Evolutionary conservation across 2,888 invertebrate species (phyloP), one percentile per base, ranked within the genome.

Genomic region (Volucella inflata): DNA sequence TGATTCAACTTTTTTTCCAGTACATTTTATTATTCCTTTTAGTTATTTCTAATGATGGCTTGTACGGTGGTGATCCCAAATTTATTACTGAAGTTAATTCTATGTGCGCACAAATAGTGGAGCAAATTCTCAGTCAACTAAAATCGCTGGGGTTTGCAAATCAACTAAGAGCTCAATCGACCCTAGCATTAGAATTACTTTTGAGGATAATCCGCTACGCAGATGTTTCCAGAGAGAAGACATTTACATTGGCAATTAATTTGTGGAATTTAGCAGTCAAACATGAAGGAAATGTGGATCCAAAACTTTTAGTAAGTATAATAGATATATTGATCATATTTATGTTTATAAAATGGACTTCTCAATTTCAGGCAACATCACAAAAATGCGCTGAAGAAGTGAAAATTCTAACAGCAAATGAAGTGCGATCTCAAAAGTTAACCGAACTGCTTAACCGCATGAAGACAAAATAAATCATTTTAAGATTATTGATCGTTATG

Each of bases 41-140:
- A 95, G 97, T 98, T 83, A 96, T 98, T 89, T 98, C 98, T 2
- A 99, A 99, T 91, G 98, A 99, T 91, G 94, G 95, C 76, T 93
- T 99, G 50, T 99, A 98, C 90, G 98, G 98, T 8, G 95, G 95
- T 11, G 98, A 98, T 92, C 94, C 95, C 12, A 97, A 97, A 92
- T 98, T 97, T 91, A 93, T 98, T 64, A 93, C 93, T 2, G 97
- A 97, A 91, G 93, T 98, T 1, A 95, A 97, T 89, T 95, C 94
- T 89, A 95, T 97, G 90, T 95, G 96, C 87, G 94, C 95, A 0
- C 94, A 96, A 87, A 93, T 98, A 70, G 93, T 98, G 46, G 96
- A 96, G 88, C 96, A 97, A 91, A 93, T 98, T 81, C 91, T 97
- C 6, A 92, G 93, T 1, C 94, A 95, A 85, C 91, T 97, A 30